A percentile compares a stretch with the other conserved stretches of the same genome.
These are phyloP conservation scores for Campoplex nolae DNA, from an alignment of 2,888 invertebrate species.

Conservation along the genomic window DNA sequence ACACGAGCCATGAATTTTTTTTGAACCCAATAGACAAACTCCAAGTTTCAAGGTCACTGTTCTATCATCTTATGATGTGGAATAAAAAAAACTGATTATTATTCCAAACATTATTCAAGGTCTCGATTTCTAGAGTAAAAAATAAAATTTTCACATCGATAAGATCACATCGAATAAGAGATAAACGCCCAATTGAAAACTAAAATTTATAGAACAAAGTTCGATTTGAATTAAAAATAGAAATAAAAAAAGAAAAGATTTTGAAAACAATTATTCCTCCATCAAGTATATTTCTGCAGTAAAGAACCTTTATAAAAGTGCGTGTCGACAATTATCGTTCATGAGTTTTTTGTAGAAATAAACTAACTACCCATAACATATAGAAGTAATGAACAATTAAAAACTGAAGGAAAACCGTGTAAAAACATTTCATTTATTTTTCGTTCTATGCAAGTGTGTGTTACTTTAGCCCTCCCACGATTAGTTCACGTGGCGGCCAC, in stretches of 20 bases:
- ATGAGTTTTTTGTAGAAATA: neutral
- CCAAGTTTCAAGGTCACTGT: neutral
- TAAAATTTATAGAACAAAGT: neutral
- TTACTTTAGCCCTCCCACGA: neutral
- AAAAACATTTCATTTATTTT: neutral
- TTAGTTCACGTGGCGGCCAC: conserved; percentile 15
- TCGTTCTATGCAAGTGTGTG: neutral
- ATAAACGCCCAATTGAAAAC: neutral
- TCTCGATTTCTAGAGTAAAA: too few relatives aligned
- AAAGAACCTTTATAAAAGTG: neutral
- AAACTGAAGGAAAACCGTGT: neutral
- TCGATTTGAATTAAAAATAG: neutral
- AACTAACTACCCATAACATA: neutral
- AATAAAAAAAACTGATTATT: too few relatives aligned
- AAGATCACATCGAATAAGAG: neutral
- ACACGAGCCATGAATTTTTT: neutral
- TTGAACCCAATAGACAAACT: neutral
- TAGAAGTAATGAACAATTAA: neutral
- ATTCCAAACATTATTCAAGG: too few relatives aligned
- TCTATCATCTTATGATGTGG: neutral
- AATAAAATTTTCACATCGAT: neutral
- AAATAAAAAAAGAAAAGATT: neutral
- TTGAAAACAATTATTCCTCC: neutral
- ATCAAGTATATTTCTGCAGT: neutral
- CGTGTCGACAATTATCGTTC: neutral